Evolutionary conservation across 1,140 invertebrate species (phyloP).

Genomic region (Bombus cullumanus): DNA sequence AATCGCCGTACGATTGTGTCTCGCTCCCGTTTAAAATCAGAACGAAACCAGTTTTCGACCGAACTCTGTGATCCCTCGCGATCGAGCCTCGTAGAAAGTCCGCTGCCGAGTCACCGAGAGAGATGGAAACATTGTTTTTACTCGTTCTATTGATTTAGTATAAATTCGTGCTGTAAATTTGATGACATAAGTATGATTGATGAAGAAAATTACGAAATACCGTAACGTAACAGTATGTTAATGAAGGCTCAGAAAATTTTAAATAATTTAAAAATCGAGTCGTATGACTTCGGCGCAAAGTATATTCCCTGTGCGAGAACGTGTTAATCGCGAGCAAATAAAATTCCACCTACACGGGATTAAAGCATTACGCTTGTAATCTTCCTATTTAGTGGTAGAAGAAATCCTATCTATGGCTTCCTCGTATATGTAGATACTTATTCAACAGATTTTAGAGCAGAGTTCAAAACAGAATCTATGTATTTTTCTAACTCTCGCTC

Average conservation of each 20-base stretch:
- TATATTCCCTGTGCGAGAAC: background rate
- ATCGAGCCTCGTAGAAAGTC: background rate
- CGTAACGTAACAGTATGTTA: background rate
- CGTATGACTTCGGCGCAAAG: background rate
- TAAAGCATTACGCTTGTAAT: background rate
- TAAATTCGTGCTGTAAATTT: background rate
- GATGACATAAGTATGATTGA: background rate
- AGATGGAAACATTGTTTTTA: background rate
- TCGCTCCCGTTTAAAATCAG: background rate
- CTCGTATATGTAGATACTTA: background rate
- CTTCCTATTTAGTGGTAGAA: background rate
- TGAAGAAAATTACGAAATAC: background rate
- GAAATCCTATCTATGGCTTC: background rate
- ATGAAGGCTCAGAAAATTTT: background rate
- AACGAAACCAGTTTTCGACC: conserved; percentile 8
- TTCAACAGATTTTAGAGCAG: background rate
- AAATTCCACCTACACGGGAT: background rate
- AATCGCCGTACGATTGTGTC: conserved; percentile 11
- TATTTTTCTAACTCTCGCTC: background rate
- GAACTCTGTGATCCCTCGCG: background rate
- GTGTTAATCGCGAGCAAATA: background rate
- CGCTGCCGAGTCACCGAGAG: too few relatives aligned
- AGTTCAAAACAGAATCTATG: background rate
- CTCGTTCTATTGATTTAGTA: background rate
- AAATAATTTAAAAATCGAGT: background rate